Evolutionary conservation across 2,888 invertebrate species (phyloP), one percentile per base, ranked within the genome.

Genomic region (Peribatodes rhomboidaria): DNA sequence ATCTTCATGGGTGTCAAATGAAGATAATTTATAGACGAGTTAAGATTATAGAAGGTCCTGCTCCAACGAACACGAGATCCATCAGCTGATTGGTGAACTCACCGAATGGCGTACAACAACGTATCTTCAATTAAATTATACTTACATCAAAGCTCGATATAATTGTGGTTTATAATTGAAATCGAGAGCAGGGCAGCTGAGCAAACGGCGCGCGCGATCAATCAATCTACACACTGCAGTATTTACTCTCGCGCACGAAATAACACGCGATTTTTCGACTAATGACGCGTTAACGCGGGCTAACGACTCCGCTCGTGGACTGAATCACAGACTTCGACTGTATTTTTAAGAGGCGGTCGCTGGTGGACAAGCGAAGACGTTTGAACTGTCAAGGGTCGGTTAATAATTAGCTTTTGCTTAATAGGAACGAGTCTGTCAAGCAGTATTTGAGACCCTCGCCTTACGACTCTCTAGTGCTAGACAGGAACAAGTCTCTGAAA

Each of bases 81-180:
- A 6, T 27, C 27, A 27, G 2, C 27, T 27, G 27, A n/a, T 27
- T 6, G 27, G 3, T 27, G 27, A n/a, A n/a, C n/a, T 27, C 27
- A 2, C 27, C 27, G 27, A 27, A 27, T 6, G 2, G 27, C 27
- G 27, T 27, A 27, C 27, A 27, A 27, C 6, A 27, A 27, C 18
- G 42, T 18, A 42, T 18, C 11, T 42, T 41, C 16, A 31, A 31
- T 27, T 14, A 11, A 11, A 27, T 27, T 31, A 31, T 31, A 31
- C n/a, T 14, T 10, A 35, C 44, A 55, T 55, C 56, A 57, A 57
- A 61, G 49, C 10, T 11, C 14, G 9, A 16, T 35, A 53, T 47
- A 61, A 60, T 50, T 55, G 53, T 18, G 57, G 61, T 49, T 66
- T 49, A 59, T 63, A 63, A 63, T 59, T 64, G 64, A 59, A 55